A percentile compares a stretch with the other conserved stretches of the same genome.
Conservation (phyloP, 2,888 invertebrate species). For the Tenodera sinensis region DNA sequence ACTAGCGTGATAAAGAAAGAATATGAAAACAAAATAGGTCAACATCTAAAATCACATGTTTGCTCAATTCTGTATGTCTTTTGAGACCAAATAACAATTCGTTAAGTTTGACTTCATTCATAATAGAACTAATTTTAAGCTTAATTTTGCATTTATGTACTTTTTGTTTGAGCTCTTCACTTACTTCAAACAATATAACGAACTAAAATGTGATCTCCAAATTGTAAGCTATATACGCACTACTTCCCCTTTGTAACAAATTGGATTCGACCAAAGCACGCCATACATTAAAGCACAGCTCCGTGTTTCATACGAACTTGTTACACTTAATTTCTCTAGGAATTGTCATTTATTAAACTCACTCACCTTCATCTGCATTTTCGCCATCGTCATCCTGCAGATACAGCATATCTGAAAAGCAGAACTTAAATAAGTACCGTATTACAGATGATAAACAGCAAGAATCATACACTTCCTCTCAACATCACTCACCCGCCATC, state of each 20-base stretch:
- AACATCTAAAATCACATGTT: too few species aligned
- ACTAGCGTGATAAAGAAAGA: too few species aligned
- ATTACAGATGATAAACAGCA: constrained; percentile 7
- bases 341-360: not conserved
- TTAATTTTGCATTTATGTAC: too few species aligned
- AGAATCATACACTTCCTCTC: not conserved
- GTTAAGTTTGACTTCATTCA: too few species aligned
- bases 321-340: not conserved
- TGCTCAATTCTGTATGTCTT: too few species aligned
- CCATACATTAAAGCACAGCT: not conserved
- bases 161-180: too few species aligned
- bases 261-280: constrained; percentile 13
- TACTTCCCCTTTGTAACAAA: not conserved
- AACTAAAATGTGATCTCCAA: not conserved
- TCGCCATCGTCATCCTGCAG: constrained; percentile 23
- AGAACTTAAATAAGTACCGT: constrained; percentile 10
- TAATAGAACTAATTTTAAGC: too few species aligned
- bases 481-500: constrained; percentile 30
- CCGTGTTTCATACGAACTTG: not conserved
- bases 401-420: constrained; percentile 26
- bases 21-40: too few species aligned
- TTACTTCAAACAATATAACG: not conserved
- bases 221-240: not conserved
- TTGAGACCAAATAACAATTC: too few species aligned
- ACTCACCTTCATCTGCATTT: constrained; percentile 24